phyloP scores from a whole-genome alignment of 2,888 invertebrate genomes.

The Cremastinae sp. region DNA sequence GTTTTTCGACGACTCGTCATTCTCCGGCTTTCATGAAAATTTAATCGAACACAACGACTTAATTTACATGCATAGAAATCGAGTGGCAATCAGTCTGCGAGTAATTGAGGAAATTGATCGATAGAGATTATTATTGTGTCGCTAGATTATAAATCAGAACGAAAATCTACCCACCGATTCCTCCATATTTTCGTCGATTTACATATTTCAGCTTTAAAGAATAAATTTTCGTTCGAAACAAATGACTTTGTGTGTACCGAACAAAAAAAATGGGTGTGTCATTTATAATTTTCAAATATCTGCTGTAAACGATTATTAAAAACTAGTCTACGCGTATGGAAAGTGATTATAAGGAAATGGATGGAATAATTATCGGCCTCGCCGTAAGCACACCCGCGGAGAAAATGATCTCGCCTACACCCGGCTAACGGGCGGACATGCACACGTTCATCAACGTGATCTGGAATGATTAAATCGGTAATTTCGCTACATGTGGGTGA shows the following conservation, averaged over 20 bases:
- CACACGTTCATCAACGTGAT: constrained; percentile 34
- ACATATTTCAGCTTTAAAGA: neutral
- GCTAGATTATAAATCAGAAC: too few species aligned
- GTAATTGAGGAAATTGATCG: too few species aligned
- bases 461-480: constrained; percentile 8
- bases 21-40: constrained; percentile 10
- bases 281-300: too few species aligned
- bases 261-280: neutral
- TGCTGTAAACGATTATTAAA: too few species aligned
- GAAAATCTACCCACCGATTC: too few species aligned
- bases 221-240: constrained; percentile 4
- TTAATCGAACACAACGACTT: too few species aligned
- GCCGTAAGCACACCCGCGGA: neutral
- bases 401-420: constrained; percentile 29
- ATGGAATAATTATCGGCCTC: neutral
- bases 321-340: too few species aligned
- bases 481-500: constrained; percentile 1
- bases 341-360: too few species aligned
- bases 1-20: neutral
- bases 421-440: neutral
- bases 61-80: too few species aligned
- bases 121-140: too few species aligned
- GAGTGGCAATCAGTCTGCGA: too few species aligned
- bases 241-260: too few species aligned
- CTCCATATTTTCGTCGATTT: neutral